phyloP scores from a whole-genome alignment of 2,888 invertebrate species.

The Drosophila formosana region DNA sequence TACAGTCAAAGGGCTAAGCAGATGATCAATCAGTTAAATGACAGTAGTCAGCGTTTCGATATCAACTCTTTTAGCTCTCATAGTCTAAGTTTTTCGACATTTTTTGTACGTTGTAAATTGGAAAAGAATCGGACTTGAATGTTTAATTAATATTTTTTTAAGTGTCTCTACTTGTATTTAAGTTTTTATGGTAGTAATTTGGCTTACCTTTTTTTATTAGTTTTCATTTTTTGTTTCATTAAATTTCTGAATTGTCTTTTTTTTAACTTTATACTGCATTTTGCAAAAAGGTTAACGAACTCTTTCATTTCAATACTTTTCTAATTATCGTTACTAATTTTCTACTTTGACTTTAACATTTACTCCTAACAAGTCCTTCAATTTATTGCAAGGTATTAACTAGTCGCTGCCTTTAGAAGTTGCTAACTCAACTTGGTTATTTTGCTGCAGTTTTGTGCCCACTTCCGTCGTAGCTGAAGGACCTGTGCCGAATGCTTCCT shows the following conservation, averaged over 20 bases:
- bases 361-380: neutral
- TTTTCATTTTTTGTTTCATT: too few species aligned
- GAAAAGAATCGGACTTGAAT: too few species aligned
- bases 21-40: slow-evolving; percentile 6
- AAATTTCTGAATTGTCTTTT: too few species aligned
- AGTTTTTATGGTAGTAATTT: too few species aligned
- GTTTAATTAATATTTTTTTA: too few species aligned
- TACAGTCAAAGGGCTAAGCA: neutral
- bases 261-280: too few species aligned
- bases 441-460: slow-evolving; percentile 51
- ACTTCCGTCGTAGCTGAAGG: slow-evolving; percentile 49
- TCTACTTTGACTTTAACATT: neutral
- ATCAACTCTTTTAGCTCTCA: neutral
- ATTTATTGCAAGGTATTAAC: slow-evolving; percentile 32
- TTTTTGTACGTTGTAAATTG: too few species aligned
- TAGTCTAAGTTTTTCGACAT: too few species aligned
- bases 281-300: too few species aligned
- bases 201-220: too few species aligned
- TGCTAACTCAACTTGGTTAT: neutral
- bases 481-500: slow-evolving; percentile 63
- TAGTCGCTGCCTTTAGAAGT: slow-evolving; percentile 17
- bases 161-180: too few species aligned
- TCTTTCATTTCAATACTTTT: neutral
- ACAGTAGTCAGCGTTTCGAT: neutral
- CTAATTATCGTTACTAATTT: too few species aligned